These are phyloP conservation scores for Drosophila robusta DNA, from an alignment of 2,888 invertebrate genomes.

Conservation along the genomic window DNA sequence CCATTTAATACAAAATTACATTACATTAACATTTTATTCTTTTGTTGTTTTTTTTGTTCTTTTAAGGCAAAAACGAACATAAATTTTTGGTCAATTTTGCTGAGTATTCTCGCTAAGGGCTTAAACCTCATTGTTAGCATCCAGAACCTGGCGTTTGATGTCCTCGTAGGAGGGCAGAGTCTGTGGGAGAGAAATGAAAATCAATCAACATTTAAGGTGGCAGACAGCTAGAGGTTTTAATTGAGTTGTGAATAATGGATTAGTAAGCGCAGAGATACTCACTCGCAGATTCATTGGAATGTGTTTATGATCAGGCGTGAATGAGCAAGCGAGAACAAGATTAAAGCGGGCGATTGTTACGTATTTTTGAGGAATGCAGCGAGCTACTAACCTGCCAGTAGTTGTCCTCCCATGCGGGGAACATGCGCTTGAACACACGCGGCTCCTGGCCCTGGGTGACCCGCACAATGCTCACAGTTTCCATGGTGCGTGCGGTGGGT, in stretches of 20 bases:
- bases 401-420: constrained; percentile 90
- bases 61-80: constrained; percentile 51
- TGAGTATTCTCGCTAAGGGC: constrained; percentile 53
- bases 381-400: constrained; percentile 88
- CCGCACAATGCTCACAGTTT: constrained; percentile 88
- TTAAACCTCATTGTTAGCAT: constrained; percentile 79
- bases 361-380: not conserved
- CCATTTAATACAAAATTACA: constrained; percentile 51
- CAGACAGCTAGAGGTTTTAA: not conserved
- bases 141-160: constrained; percentile 77
- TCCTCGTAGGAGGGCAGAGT: constrained; percentile 83
- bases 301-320: constrained; percentile 29
- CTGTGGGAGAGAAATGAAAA: constrained; percentile 59
- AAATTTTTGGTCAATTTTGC: constrained; percentile 64
- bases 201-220: constrained; percentile 1
- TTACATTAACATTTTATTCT: constrained; percentile 18
- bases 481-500: constrained; percentile 88
- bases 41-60: constrained; percentile 5
- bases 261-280: constrained; percentile 33
- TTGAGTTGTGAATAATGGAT: constrained; percentile 17
- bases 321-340: constrained; percentile 30
- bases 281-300: constrained; percentile 25
- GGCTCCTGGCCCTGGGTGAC: constrained; percentile 92
- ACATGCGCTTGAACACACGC: constrained; percentile 90
- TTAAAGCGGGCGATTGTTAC: constrained; percentile 27